Percentiles rank a stretch among this genome's conserved stretches.
Evolutionary conservation across 2,797 vertebrate genomes (phyloP).

Genomic region (Phalloptychus januarius): DNA sequence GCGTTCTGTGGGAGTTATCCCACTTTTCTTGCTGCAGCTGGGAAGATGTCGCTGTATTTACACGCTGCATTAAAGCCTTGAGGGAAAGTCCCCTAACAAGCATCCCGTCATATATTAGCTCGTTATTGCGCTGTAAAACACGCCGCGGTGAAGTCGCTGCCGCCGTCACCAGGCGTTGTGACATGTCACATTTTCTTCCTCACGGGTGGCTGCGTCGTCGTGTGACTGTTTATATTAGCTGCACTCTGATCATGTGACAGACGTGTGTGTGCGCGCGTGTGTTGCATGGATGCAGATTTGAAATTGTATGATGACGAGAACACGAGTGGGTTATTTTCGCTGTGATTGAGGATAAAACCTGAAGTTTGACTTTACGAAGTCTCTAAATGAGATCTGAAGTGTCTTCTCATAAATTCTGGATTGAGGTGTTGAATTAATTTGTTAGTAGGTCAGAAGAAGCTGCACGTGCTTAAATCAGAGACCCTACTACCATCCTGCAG

Average conservation of each 20-base stretch:
- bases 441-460: not conserved
- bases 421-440: not conserved
- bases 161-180: constrained; percentile 5
- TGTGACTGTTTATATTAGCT: constrained; percentile 8
- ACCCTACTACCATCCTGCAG: not conserved
- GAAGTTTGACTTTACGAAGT: not conserved
- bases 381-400: not conserved
- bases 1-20: constrained; percentile 48
- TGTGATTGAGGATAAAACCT: not conserved
- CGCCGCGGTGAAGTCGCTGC: constrained; percentile 12
- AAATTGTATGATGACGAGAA: not conserved
- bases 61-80: constrained; percentile 50
- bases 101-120: constrained; percentile 47
- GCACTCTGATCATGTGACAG: constrained; percentile 16
- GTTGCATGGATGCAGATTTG: constrained; percentile 6
- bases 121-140: constrained; percentile 44
- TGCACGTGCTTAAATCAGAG: not conserved
- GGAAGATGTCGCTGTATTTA: constrained; percentile 58
- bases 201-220: not conserved
- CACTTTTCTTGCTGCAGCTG: constrained; percentile 48
- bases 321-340: not conserved
- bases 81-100: constrained; percentile 49
- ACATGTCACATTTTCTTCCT: constrained; percentile 7
- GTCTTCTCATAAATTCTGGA: not conserved
- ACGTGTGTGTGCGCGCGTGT: not conserved